These are phyloP conservation scores for Porites evermanni DNA, from an alignment of 92 coral and sea anemone species.

Conservation along the genomic window DNA sequence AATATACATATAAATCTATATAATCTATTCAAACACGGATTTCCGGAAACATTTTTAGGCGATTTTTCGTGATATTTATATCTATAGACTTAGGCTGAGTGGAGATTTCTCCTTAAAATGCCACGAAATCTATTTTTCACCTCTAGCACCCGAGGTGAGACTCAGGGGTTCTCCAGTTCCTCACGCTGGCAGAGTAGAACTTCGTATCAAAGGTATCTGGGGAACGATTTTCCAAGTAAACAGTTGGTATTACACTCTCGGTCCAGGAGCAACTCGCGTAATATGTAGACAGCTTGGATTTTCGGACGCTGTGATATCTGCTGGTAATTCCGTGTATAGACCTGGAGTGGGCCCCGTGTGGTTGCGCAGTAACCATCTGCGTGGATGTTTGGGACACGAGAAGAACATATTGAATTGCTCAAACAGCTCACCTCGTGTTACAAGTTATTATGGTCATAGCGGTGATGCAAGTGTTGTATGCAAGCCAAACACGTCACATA, in stretches of 20 bases:
- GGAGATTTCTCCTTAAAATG: not conserved
- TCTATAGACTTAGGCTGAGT: not conserved
- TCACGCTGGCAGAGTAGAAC: conserved; percentile 21
- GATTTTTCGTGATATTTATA: no score
- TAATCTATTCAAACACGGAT: no score
- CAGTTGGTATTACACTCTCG: accelerated
- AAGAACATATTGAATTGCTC: not conserved
- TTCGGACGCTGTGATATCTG: not conserved
- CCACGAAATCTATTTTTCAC: not conserved
- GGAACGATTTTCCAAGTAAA: not conserved
- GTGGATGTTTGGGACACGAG: conserved; percentile 3
- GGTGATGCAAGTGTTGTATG: conserved; percentile 6
- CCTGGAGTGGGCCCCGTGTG: not conserved
- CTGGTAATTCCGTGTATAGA: not conserved
- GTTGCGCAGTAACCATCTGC: not conserved
- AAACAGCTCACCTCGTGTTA: not conserved
- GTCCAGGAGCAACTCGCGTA: not conserved
- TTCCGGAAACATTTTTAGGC: no score
- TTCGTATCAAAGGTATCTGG: conserved; percentile 3
- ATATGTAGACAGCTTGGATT: conserved; percentile 6
- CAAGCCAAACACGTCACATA: not conserved
- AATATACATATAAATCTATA: no score
- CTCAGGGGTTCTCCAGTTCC: conserved; percentile 4
- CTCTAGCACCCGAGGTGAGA: not conserved
- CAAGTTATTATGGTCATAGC: accelerated